Evolutionary conservation across 2,797 vertebrate genomes (phyloP), one percentile per base, ranked within the genome.

Genomic region (Brachyalestes nurse): DNA sequence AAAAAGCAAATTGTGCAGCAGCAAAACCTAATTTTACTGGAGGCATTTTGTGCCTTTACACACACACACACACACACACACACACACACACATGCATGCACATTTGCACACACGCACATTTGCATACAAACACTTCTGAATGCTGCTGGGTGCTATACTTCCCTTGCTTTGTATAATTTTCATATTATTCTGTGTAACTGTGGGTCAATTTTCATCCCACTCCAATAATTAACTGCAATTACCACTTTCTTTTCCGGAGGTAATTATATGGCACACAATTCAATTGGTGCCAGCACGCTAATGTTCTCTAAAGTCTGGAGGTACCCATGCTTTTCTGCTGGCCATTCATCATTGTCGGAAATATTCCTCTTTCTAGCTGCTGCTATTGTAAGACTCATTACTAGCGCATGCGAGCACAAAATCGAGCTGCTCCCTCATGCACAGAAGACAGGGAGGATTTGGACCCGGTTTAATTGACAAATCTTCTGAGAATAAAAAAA

Each of bases 261-360:
- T 83, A 88, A 92, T 92, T 89, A 86, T 79, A 85, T 83, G 72
- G 66, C 87, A 88, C 83, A 86, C 78, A 81, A 88, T 78, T 76
- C 70, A 82, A 66, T 82, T 87, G 77, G 74, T 84, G 82, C 72
- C 70, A 83, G 77, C 78, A 83, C 72, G 78, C 62, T 79, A 83
- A 86, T 82, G 85, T 89, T 86, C 77, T 81, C 79, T 72, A 69
- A 82, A 88, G 88, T 91, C 80, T 84, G 81, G 58, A 85, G 83
- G 81, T 91, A 88, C 86, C 87, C 86, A 86, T 86, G 86, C 78
- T 89, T 89, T 91, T 86, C 88, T 91, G 88, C 81, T 88, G 90
- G 85, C 85, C 87, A 93, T 94, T 92, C 86, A 93, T 94, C 92
- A 93, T 84, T 87, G 91, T 92, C 90, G 91, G 77, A 86, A 84